Evolutionary conservation across 2,797 vertebrate genomes (phyloP).

Genomic region (Eidolon dupreanum): DNA sequence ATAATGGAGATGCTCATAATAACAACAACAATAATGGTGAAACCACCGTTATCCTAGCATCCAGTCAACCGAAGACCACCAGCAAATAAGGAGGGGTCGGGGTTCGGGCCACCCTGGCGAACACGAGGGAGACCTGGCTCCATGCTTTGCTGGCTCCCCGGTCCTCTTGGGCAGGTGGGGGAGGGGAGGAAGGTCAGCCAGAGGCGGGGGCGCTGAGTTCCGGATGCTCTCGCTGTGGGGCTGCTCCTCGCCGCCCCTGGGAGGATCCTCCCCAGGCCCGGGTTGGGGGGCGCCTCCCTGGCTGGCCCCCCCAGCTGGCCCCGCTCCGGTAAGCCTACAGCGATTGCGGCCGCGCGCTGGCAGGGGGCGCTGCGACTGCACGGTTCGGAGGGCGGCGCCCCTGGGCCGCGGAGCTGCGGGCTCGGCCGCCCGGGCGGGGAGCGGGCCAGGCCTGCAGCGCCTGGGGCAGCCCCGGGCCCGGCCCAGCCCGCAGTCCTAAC

Average conservation of each 20-base stretch:
- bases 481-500: not conserved
- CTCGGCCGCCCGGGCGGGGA: no score
- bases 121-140: not conserved
- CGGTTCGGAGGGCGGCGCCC: conserved; percentile 32
- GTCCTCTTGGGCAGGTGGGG: not conserved
- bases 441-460: not conserved
- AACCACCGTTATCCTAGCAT: not conserved
- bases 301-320: fast-evolving
- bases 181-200: not conserved
- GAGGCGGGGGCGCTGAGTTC: not conserved
- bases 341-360: not conserved
- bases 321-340: not conserved
- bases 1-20: no score
- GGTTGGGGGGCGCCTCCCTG: no score
- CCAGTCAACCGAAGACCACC: not conserved
- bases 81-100: no score
- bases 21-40: not conserved
- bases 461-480: not conserved
- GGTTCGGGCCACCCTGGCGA: not conserved
- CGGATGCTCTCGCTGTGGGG: not conserved
- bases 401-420: no score
- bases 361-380: conserved; percentile 85
- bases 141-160: not conserved
- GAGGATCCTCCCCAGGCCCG: not conserved
- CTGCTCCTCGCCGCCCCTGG: not conserved